Base-by-base conservation (phyloP, 2,113 vertebrate genomes). In the Semnornis frantzii region DNA sequence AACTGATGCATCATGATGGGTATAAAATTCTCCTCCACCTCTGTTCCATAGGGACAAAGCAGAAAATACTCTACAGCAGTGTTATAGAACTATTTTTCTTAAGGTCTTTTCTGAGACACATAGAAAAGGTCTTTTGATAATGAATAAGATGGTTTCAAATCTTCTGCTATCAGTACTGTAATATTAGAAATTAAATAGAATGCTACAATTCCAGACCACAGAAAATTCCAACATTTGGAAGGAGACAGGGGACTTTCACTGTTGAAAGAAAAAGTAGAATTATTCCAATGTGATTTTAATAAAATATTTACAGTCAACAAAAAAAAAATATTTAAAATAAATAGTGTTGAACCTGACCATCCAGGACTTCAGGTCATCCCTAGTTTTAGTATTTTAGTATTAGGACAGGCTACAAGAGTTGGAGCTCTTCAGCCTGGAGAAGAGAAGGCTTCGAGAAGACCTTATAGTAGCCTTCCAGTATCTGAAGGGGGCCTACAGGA, bases 61-160 rank as follows among this genome's bases (percentile, higher is more conserved):
- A 90, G 83, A 92, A 84, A 90, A 93, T 86, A 54, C 30, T 77
- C 37, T 65, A 50, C 66, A 90, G 69, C 48, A 77, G 16, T 23
- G 37, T 69, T 57, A 85, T 12, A 82, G 62, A 78, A 78, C 75
- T 75, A 68, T 75, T 92, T 95, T 88, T 75, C 82, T 68, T 90
- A 86, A 93, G 18, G 39, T 81, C 23, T 71, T 62, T 13, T 84
- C 57, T 92, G 88, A 71, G 58, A 86, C 74, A 21, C 70, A 18
- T 82, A 91, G 87, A 77, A 95, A 87, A 86, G 27, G 58, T 39
- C 80, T 84, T 92, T 52, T 65, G 37, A 39, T 93, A 96, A 93
- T 94, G 94, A 90, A n/a, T 28, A 52, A 87, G 60, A 19, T 31
- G 13, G 14, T 80, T 94, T 31, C 31, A 77, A 60, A 10, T 64